Evolutionary conservation across 2,888 invertebrate genomes (phyloP).

Genomic region (Helleia helle): DNA sequence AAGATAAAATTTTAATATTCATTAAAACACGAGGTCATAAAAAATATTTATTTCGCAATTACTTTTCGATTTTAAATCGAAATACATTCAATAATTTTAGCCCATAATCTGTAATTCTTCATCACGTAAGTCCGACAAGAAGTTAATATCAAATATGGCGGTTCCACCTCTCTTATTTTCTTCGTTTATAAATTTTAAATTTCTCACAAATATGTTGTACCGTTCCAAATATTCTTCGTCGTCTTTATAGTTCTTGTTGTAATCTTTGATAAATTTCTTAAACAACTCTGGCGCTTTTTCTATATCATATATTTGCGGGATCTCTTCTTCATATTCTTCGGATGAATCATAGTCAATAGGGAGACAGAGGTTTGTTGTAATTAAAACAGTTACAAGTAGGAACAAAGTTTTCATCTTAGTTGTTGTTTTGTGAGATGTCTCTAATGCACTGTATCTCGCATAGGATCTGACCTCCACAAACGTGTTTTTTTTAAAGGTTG

Average conservation of each 20-base stretch:
- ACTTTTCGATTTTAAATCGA: too few species aligned
- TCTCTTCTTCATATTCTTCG: slow-evolving; percentile 15
- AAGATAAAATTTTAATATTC: too few species aligned
- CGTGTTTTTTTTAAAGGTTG: background rate
- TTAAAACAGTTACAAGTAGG: slow-evolving; percentile 10
- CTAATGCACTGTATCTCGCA: slow-evolving; percentile 20
- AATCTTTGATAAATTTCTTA: slow-evolving; percentile 33
- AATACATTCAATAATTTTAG: too few species aligned
- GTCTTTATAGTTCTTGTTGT: slow-evolving; percentile 35
- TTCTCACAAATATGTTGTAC: slow-evolving; percentile 35
- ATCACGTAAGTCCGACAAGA: slow-evolving; percentile 37
- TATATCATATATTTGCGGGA: slow-evolving; percentile 35
- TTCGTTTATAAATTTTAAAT: slow-evolving; percentile 39
- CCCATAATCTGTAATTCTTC: slow-evolving; percentile 25
- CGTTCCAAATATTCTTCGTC: slow-evolving; percentile 32
- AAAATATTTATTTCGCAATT: too few species aligned
- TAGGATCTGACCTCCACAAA: background rate
- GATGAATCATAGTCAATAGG: slow-evolving; percentile 13
- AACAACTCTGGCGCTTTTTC: slow-evolving; percentile 39
- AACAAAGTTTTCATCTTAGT: too few species aligned
- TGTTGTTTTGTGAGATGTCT: too few species aligned
- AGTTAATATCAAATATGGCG: slow-evolving; percentile 35
- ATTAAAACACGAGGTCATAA: too few species aligned
- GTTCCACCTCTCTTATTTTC: slow-evolving; percentile 30
- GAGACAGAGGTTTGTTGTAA: slow-evolving; percentile 13